These are phyloP conservation scores for Tachina fera DNA, from an alignment of 2,888 invertebrate species.

Conservation along the genomic window DNA sequence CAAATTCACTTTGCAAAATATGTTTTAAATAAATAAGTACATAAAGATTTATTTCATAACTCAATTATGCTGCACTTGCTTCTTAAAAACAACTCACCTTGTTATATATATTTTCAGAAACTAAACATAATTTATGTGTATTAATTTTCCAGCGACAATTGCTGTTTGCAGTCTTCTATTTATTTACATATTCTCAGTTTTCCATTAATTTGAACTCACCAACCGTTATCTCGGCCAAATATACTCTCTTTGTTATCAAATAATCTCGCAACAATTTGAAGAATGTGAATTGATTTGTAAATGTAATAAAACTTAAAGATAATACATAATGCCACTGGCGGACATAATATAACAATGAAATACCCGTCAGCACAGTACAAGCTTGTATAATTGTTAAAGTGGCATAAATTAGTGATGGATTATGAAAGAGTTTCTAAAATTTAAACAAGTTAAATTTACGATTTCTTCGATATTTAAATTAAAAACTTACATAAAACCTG, in stretches of 20 bases:
- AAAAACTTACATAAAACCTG: constrained; percentile 92
- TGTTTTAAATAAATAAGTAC: too few species aligned
- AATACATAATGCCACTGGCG: constrained; percentile 96
- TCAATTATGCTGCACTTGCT: background rate
- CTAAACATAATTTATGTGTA: background rate
- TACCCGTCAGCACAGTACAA: constrained; percentile 88
- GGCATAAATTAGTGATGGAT: constrained; percentile 91
- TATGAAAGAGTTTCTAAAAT: constrained; percentile 92
- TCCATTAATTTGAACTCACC: constrained; percentile 74
- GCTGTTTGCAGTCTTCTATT: constrained; percentile 36
- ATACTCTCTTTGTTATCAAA: constrained; percentile 92
- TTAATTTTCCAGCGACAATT: background rate
- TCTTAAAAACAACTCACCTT: background rate
- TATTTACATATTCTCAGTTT: constrained; percentile 64
- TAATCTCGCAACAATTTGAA: constrained; percentile 95
- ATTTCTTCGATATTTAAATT: background rate
- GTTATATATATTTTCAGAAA: background rate
- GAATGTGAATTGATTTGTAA: constrained; percentile 95
- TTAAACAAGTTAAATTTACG: background rate
- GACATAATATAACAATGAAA: constrained; percentile 90
- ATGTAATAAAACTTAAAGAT: constrained; percentile 92
- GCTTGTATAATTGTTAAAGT: constrained; percentile 89
- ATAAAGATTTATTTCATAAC: too few species aligned
- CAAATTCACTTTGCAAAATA: too few species aligned
- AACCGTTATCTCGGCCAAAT: constrained; percentile 82